Evolutionary conservation across 2,888 invertebrate genomes (phyloP).

Genomic region (Campoplex nolae): DNA sequence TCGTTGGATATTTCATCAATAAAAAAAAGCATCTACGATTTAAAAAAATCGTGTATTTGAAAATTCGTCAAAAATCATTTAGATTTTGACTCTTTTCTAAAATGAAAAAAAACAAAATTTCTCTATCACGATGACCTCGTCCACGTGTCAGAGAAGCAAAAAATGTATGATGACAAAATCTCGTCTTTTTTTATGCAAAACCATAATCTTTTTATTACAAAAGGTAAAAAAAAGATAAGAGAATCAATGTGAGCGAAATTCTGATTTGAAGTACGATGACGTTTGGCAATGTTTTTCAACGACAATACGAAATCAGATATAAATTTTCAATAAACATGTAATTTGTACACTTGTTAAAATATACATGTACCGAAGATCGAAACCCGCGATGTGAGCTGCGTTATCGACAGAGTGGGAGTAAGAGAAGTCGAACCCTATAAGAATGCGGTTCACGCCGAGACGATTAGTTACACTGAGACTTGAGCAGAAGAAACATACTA

Average conservation of each 20-base stretch:
- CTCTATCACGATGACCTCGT: no score
- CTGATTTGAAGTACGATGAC: conserved; percentile 21
- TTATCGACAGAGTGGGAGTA: conserved; percentile 68
- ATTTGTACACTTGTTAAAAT: conserved; percentile 24
- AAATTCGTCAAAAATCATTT: no score
- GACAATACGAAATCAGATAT: background rate
- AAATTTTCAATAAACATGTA: conserved; percentile 51
- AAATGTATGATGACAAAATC: no score
- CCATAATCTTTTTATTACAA: no score
- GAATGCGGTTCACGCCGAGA: conserved; percentile 54
- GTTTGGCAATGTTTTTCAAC: conserved; percentile 44
- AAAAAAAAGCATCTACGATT: no score
- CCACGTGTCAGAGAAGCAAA: no score
- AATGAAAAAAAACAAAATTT: no score
- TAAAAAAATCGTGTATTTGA: background rate
- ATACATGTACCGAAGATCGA: background rate
- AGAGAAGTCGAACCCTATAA: conserved; percentile 65
- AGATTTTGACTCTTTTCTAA: no score
- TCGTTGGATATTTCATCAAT: no score
- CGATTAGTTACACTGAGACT: conserved; percentile 61
- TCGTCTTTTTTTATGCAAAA: no score
- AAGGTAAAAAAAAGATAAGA: background rate
- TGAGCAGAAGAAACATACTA: conserved; percentile 23
- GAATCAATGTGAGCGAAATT: background rate
- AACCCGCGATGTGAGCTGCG: conserved; percentile 32